phyloP scores from a whole-genome alignment of 2,888 invertebrate species.

The Chirona hameri region DNA sequence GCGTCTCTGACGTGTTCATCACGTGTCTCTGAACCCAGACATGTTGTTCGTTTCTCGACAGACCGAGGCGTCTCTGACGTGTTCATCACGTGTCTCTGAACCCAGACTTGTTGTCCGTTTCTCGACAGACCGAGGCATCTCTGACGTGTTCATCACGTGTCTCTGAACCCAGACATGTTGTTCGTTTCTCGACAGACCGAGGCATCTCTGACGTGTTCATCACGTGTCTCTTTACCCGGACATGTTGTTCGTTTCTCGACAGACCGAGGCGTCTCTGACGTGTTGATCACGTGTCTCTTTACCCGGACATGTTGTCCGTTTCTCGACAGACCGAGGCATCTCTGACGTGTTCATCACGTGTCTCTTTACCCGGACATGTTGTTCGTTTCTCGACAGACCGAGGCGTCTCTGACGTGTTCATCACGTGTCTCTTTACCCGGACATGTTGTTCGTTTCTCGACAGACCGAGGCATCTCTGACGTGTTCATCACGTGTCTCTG shows the following conservation, averaged over 20 bases:
- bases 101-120: too few species aligned
- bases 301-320: too few species aligned
- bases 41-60: neutral
- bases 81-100: constrained; percentile 61
- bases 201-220: constrained; percentile 63
- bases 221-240: constrained; percentile 55
- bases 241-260: neutral
- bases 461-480: constrained; percentile 55
- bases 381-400: constrained; percentile 43
- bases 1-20: constrained; percentile 62
- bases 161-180: constrained; percentile 40
- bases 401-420: constrained; percentile 60
- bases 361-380: constrained; percentile 40
- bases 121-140: constrained; percentile 52
- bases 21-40: constrained; percentile 55
- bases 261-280: constrained; percentile 57
- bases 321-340: constrained; percentile 52
- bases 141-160: constrained; percentile 66
- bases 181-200: constrained; percentile 43
- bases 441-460: neutral
- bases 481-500: constrained; percentile 64
- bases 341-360: constrained; percentile 66
- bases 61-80: constrained; percentile 58
- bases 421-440: constrained; percentile 57
- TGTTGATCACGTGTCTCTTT: constrained; percentile 62